Conservation (phyloP, 2,797 vertebrate genomes). For the Galago senegalensis region DNA sequence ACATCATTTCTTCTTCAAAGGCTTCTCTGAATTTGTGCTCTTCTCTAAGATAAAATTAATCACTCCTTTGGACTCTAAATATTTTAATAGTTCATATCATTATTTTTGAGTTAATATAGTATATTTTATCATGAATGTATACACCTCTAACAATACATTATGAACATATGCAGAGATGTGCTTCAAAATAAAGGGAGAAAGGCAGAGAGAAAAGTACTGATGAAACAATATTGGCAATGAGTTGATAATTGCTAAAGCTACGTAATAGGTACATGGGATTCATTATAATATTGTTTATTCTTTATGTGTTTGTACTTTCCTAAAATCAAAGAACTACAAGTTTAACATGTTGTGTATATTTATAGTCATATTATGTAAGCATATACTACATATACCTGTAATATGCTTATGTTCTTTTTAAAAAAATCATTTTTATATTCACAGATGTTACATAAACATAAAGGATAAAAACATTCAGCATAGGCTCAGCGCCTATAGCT, state of each 20-base stretch:
- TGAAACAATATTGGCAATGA: conserved; percentile 10
- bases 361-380: background rate
- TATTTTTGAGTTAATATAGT: conserved; percentile 9
- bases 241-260: conserved; percentile 42
- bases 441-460: conserved; percentile 26
- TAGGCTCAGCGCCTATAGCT: background rate
- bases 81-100: background rate
- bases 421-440: conserved; percentile 38
- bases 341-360: background rate
- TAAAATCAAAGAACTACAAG: background rate
- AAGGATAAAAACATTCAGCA: conserved; percentile 59
- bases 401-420: background rate
- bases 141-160: conserved; percentile 27
- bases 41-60: conserved; percentile 46
- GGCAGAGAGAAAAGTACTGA: background rate
- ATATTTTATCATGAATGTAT: conserved; percentile 30
- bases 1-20: conserved; percentile 48
- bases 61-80: background rate
- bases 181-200: conserved; percentile 60
- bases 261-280: background rate
- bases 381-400: background rate
- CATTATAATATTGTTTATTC: background rate
- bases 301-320: conserved; percentile 28
- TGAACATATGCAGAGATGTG: background rate
- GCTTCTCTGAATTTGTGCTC: conserved; percentile 61